Evolutionary conservation across 2,113 vertebrate species (phyloP).

Genomic region (Lepisosteus oculatus): DNA sequence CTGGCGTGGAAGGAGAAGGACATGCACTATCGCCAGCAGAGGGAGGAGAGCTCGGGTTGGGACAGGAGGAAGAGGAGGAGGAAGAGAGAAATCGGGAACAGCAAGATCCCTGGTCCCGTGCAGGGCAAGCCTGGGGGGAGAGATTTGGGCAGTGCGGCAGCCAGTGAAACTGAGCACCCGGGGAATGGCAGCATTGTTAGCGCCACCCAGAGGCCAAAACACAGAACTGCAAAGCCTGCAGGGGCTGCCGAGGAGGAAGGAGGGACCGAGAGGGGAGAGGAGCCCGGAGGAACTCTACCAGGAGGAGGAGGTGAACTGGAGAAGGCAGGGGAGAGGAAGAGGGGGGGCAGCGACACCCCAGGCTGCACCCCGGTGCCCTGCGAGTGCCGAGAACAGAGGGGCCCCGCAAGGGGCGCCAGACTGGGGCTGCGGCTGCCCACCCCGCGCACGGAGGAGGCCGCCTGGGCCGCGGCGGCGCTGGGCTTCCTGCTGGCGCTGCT

Average conservation of each 20-base stretch:
- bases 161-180: neutral
- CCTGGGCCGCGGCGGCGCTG: slow-evolving; percentile 81
- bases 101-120: neutral
- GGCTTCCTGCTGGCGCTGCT: slow-evolving; percentile 79
- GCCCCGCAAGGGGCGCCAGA: neutral
- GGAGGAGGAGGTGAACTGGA: slow-evolving; percentile 23
- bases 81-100: neutral
- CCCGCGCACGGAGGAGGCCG: slow-evolving; percentile 71
- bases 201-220: neutral
- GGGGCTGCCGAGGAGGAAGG: neutral
- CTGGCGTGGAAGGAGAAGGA: neutral
- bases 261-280: neutral
- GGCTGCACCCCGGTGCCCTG: slow-evolving; percentile 6
- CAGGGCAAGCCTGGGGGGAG: neutral
- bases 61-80: neutral
- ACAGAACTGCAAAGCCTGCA: slow-evolving; percentile 6
- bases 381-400: neutral
- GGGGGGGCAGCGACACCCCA: neutral
- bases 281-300: slow-evolving; percentile 4
- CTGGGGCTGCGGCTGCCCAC: slow-evolving; percentile 39
- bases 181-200: neutral
- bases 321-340: slow-evolving; percentile 32
- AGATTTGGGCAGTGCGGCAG: neutral
- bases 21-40: neutral
- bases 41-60: neutral